Percentiles rank a stretch among this genome's conserved stretches.
Conservation (phyloP, 2,888 invertebrate species). For the Gymnoscelis rufifasciata region DNA sequence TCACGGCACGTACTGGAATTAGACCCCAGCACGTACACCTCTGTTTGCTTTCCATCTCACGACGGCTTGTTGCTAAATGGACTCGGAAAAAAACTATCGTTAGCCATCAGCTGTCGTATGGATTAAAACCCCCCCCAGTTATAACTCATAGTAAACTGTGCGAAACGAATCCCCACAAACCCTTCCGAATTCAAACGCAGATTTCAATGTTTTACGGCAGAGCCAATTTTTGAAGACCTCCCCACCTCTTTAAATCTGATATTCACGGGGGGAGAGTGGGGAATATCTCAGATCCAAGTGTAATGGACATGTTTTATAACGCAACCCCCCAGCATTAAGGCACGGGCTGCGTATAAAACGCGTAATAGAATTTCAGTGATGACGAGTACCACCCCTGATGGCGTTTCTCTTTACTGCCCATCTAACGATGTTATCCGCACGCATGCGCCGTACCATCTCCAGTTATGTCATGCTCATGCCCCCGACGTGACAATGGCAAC, state of each 20-base stretch:
- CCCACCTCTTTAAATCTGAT: slow-evolving; percentile 35
- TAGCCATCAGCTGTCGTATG: slow-evolving; percentile 32
- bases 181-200: slow-evolving; percentile 49
- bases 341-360: slow-evolving; percentile 70
- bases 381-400: slow-evolving; percentile 54
- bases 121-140: slow-evolving; percentile 54
- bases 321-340: slow-evolving; percentile 62
- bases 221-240: slow-evolving; percentile 43
- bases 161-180: slow-evolving; percentile 58
- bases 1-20: slow-evolving; percentile 42
- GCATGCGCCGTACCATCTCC: slow-evolving; percentile 58
- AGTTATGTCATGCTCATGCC: slow-evolving; percentile 38
- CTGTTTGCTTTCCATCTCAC: slow-evolving; percentile 33
- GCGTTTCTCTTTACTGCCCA: slow-evolving; percentile 54
- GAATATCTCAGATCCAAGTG: slow-evolving; percentile 54
- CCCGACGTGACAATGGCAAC: slow-evolving; percentile 44
- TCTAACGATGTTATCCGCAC: slow-evolving; percentile 68
- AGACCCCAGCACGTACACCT: slow-evolving; percentile 36
- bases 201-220: slow-evolving; percentile 60
- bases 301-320: slow-evolving; percentile 66
- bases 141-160: slow-evolving; percentile 76
- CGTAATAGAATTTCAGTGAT: slow-evolving; percentile 75
- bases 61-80: slow-evolving; percentile 19
- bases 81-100: slow-evolving; percentile 10
- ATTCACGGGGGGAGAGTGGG: slow-evolving; percentile 41